phyloP scores from a whole-genome alignment of 1,140 invertebrate species.

The Camponotus vicinus region DNA sequence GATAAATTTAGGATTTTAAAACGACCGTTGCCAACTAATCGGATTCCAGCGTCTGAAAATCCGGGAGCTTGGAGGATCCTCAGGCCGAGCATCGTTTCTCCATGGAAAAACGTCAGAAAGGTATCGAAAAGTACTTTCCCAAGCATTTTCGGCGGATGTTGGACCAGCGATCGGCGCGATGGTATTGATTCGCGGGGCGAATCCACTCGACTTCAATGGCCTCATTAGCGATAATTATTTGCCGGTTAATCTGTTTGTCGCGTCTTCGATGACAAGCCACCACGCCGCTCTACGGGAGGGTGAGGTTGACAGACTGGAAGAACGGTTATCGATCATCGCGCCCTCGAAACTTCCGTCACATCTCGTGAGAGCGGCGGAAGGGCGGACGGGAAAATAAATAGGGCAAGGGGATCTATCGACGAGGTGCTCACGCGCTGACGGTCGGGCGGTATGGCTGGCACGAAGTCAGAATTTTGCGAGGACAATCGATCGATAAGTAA shows the following conservation, averaged over 20 bases:
- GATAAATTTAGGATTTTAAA: neutral
- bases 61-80: neutral
- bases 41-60: neutral
- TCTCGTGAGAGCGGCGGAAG: conserved; percentile 36
- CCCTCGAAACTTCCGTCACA: conserved; percentile 55
- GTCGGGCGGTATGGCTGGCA: conserved; percentile 12
- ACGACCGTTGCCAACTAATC: neutral
- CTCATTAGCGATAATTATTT: conserved; percentile 42
- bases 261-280: conserved; percentile 40
- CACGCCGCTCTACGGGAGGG: neutral
- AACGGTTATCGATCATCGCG: conserved; percentile 53
- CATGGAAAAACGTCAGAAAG: neutral
- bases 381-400: conserved; percentile 46
- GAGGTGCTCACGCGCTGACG: conserved; percentile 53
- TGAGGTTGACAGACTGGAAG: neutral
- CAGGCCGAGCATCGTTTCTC: neutral
- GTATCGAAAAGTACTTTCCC: neutral
- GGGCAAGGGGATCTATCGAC: conserved; percentile 55
- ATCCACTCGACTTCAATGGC: conserved; percentile 61
- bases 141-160: neutral
- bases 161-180: conserved; percentile 26
- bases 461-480: conserved; percentile 69
- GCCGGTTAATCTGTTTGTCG: conserved; percentile 34
- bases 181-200: conserved; percentile 65
- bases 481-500: conserved; percentile 73